phyloP scores from a whole-genome alignment of 2,888 invertebrate genomes.

The Leucophenga maculata region DNA sequence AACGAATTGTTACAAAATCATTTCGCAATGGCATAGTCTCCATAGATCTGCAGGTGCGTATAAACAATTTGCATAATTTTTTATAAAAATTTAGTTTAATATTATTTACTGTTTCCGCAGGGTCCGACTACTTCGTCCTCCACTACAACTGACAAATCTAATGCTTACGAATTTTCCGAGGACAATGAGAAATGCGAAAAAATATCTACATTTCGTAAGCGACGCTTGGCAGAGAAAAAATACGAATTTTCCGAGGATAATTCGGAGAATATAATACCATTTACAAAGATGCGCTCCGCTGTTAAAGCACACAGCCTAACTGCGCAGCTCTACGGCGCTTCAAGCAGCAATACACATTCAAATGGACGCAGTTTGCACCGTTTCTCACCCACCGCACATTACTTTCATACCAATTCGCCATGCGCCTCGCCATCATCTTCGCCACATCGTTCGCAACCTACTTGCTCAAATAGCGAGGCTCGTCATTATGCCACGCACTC shows the following conservation, averaged over 20 bases:
- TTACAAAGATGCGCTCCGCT: slow-evolving; percentile 64
- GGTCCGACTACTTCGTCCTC: slow-evolving; percentile 73
- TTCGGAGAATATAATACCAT: slow-evolving; percentile 76
- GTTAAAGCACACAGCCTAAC: slow-evolving; percentile 22
- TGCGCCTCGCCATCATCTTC: slow-evolving; percentile 72
- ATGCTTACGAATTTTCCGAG: slow-evolving; percentile 87
- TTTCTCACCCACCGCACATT: slow-evolving; percentile 55
- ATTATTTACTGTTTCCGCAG: slow-evolving; percentile 18
- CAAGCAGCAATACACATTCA: slow-evolving; percentile 36
- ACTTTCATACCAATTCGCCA: slow-evolving; percentile 70
- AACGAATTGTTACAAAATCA: slow-evolving; percentile 71
- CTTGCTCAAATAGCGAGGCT: slow-evolving; percentile 26
- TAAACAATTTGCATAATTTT: background rate
- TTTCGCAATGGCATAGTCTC: slow-evolving; percentile 70
- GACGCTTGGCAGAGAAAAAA: slow-evolving; percentile 90
- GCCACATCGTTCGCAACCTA: slow-evolving; percentile 59
- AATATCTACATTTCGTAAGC: slow-evolving; percentile 87
- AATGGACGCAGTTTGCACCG: slow-evolving; percentile 55
- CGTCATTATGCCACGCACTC: slow-evolving; percentile 48
- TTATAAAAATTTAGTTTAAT: background rate
- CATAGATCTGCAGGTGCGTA: slow-evolving; percentile 62
- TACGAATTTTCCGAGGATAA: slow-evolving; percentile 91
- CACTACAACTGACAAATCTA: slow-evolving; percentile 73
- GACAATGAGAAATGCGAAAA: slow-evolving; percentile 89
- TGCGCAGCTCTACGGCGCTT: slow-evolving; percentile 24